These are phyloP conservation scores for Psittacula derbiana DNA, from an alignment of 2,797 vertebrate species.

Conservation along the genomic window DNA sequence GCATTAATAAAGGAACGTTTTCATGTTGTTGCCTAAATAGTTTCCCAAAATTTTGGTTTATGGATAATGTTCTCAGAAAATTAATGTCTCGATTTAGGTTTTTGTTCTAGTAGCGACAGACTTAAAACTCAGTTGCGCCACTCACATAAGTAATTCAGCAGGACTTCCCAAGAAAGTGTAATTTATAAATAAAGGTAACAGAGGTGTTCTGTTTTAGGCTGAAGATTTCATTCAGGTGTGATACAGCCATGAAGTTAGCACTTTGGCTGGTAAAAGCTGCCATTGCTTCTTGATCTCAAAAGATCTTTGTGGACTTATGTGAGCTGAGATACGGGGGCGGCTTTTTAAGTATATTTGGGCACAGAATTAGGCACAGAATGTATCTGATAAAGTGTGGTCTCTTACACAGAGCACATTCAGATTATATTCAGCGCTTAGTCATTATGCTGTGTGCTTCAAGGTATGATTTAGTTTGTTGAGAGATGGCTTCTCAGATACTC, in stretches of 20 bases:
- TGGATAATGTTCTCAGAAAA: neutral
- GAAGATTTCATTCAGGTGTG: neutral
- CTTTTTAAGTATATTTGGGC: neutral
- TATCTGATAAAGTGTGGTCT: neutral
- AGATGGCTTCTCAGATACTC: neutral
- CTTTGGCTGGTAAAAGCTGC: neutral
- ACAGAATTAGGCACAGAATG: neutral
- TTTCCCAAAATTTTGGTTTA: neutral
- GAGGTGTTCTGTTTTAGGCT: neutral
- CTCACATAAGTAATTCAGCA: neutral
- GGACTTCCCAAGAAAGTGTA: neutral
- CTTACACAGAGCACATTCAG: neutral
- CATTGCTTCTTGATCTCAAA: neutral
- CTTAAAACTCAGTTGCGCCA: neutral
- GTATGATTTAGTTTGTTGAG: neutral
- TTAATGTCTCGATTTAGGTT: accelerated
- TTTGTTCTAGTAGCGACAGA: neutral
- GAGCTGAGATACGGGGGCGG: neutral
- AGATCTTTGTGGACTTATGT: accelerated
- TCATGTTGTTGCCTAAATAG: neutral
- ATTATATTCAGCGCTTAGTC: neutral
- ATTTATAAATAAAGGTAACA: neutral
- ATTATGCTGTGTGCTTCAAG: neutral
- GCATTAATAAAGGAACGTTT: neutral
- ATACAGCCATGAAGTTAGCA: neutral